Conservation (phyloP, 2,113 vertebrate species). For the Ammospiza nelsoni region DNA sequence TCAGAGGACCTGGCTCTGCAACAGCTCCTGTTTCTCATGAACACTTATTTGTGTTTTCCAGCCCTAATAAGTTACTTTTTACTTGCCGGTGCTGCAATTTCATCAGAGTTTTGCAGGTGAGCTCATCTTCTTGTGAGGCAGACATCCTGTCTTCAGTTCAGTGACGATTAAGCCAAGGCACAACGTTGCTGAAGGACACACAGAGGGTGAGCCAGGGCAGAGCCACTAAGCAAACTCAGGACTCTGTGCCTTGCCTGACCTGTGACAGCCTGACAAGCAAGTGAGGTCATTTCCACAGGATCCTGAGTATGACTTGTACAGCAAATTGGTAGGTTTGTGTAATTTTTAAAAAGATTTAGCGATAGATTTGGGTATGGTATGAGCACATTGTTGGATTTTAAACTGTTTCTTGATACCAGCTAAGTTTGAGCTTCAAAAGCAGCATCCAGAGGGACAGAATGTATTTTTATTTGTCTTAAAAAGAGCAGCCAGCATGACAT, state of each 20-base stretch:
- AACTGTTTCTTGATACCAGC: not conserved
- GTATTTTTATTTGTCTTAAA: slow-evolving; percentile 52
- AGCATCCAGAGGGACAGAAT: slow-evolving; percentile 12
- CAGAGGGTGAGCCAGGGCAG: not conserved
- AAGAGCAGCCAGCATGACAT: slow-evolving; percentile 51
- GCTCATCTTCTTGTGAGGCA: not conserved
- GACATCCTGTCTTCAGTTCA: not conserved
- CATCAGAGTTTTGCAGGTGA: not conserved
- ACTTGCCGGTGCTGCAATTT: slow-evolving; percentile 1
- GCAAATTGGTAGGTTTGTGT: not conserved
- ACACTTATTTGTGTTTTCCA: slow-evolving; percentile 52
- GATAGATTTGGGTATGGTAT: not conserved
- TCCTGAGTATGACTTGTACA: not conserved
- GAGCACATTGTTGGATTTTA: slow-evolving; percentile 19
- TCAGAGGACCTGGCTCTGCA: slow-evolving; percentile 1
- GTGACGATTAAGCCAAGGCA: not conserved
- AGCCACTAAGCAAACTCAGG: not conserved
- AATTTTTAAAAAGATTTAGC: not conserved
- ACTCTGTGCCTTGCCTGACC: not conserved
- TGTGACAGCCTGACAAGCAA: not conserved
- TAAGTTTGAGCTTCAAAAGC: slow-evolving; percentile 7
- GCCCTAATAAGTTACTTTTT: slow-evolving; percentile 1
- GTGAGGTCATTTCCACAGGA: not conserved
- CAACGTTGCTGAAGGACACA: not conserved
- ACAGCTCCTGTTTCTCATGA: slow-evolving; percentile 15